Evolutionary conservation across 2,797 vertebrate species (phyloP).

Genomic region (Myripristis jacobus): DNA sequence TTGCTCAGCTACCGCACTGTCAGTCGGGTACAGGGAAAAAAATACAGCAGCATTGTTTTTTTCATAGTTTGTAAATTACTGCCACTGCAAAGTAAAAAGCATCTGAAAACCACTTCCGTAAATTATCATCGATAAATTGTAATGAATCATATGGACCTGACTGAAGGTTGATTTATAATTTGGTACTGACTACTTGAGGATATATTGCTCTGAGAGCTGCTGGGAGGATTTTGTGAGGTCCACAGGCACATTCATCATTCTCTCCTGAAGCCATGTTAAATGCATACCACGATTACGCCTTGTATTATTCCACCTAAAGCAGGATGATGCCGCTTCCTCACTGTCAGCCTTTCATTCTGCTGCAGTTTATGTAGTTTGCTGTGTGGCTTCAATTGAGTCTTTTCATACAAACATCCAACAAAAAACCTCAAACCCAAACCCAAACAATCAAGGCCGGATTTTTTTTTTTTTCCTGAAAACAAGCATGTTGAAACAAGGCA

Average conservation of each 20-base stretch:
- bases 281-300: constrained; percentile 63
- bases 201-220: constrained; percentile 76
- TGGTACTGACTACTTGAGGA: constrained; percentile 68
- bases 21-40: constrained; percentile 63
- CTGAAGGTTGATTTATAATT: constrained; percentile 84
- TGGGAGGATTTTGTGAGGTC: constrained; percentile 75
- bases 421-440: too few species aligned
- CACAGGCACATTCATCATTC: constrained; percentile 77
- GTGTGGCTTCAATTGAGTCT: neutral
- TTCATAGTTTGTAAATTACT: constrained; percentile 78
- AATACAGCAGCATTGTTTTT: constrained; percentile 66
- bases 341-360: constrained; percentile 26
- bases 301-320: constrained; percentile 56
- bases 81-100: constrained; percentile 79
- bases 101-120: constrained; percentile 82
- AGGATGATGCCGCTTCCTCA: constrained; percentile 22
- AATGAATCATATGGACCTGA: constrained; percentile 82
- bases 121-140: constrained; percentile 83
- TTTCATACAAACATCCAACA: neutral
- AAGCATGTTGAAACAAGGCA: too few species aligned
- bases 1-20: constrained; percentile 66
- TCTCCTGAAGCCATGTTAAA: constrained; percentile 71
- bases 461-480: too few species aligned
- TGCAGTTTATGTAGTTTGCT: neutral
- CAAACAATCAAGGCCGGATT: too few species aligned